Percentiles rank a stretch among this genome's conserved stretches.
These are phyloP conservation scores for Sylvilagus floridanus DNA, from an alignment of 2,797 vertebrate genomes.

Conservation along the genomic window DNA sequence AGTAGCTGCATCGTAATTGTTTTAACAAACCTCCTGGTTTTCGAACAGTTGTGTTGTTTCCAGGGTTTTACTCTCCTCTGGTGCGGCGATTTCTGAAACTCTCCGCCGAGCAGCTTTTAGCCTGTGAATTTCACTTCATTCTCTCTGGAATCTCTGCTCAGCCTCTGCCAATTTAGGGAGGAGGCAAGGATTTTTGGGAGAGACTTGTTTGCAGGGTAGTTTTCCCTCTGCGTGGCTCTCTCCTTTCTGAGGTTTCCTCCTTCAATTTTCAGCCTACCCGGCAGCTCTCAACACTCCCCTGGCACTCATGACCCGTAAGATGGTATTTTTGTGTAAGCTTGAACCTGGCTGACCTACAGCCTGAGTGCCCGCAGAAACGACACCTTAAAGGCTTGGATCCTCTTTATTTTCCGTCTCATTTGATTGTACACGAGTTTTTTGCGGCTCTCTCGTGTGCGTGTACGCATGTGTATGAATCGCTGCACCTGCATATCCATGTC, in stretches of 20 bases:
- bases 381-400: neutral
- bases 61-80: neutral
- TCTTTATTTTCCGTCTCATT: neutral
- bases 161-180: neutral
- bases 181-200: neutral
- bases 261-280: neutral
- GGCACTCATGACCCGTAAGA: neutral
- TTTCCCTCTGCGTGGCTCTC: neutral
- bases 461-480: neutral
- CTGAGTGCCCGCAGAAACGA: neutral
- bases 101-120: neutral
- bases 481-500: neutral
- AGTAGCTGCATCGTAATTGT: neutral
- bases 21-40: neutral
- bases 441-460: too few relatives aligned
- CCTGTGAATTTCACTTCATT: neutral
- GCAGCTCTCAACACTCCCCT: neutral
- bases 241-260: neutral
- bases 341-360: neutral
- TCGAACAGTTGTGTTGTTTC: neutral
- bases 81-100: neutral
- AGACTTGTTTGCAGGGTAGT: neutral
- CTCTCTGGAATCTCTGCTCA: neutral
- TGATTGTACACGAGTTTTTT: neutral
- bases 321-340: neutral